Percentiles rank a stretch among this genome's conserved stretches.
These are phyloP conservation scores for Protomyctophum bolini DNA, from an alignment of 2,113 vertebrate species.

Conservation along the genomic window DNA sequence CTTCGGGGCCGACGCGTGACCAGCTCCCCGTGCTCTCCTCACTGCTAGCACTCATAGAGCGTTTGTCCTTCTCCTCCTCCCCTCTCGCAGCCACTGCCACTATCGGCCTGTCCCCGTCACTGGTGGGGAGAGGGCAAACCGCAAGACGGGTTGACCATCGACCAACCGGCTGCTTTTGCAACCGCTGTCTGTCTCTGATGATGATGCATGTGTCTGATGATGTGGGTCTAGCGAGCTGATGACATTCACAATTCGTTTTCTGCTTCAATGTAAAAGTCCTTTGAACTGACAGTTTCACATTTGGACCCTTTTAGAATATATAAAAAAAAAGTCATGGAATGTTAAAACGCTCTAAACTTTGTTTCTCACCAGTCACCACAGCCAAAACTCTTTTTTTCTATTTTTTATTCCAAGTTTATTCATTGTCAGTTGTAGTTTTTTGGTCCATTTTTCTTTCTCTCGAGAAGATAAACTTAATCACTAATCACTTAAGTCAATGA, in stretches of 20 bases:
- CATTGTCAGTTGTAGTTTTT: slow-evolving; percentile 12
- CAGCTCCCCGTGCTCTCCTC: slow-evolving; percentile 96
- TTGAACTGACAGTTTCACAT: no score
- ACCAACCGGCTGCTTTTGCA: not conserved
- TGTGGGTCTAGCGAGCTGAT: no score
- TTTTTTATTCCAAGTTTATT: not conserved
- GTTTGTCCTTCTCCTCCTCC: slow-evolving; percentile 78
- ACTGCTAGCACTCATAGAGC: slow-evolving; percentile 87
- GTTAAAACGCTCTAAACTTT: no score
- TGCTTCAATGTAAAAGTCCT: no score
- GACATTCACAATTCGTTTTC: no score
- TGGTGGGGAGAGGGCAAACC: slow-evolving; percentile 74
- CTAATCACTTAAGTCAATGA: slow-evolving; percentile 60
- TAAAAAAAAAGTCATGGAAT: no score
- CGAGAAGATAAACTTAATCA: not conserved
- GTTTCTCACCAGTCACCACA: no score
- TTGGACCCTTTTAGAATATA: no score
- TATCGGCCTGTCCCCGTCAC: slow-evolving; percentile 70
- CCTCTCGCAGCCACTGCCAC: slow-evolving; percentile 72
- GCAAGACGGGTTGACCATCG: slow-evolving; percentile 54
- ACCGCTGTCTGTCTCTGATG: no score
- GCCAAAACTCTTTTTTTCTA: no score
- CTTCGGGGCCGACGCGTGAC: slow-evolving; percentile 92
- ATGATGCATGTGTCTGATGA: no score
- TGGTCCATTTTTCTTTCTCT: not conserved